These are phyloP conservation scores for Gracilinanus agilis DNA, from an alignment of 2,113 vertebrate genomes.

Conservation along the genomic window DNA sequence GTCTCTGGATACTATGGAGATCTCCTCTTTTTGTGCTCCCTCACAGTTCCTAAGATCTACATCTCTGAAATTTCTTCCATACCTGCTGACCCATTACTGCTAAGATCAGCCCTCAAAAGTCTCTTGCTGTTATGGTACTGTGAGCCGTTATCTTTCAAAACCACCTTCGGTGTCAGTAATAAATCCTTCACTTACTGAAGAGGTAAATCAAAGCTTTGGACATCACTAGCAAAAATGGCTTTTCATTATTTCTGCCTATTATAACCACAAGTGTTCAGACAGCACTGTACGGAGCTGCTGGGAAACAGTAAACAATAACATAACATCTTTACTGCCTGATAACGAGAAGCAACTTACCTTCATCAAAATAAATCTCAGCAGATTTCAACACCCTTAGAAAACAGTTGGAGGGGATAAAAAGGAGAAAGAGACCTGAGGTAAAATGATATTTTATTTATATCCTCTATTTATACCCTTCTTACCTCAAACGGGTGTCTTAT, in stretches of 20 bases:
- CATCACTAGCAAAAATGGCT: conserved; percentile 65
- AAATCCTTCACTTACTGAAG: conserved; percentile 75
- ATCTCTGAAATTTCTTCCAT: conserved; percentile 27
- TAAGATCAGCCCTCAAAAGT: conserved; percentile 45
- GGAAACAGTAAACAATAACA: conserved; percentile 75
- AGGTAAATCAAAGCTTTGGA: conserved; percentile 70
- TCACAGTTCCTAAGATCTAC: background rate
- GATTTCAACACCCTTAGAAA: conserved; percentile 77
- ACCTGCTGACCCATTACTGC: background rate
- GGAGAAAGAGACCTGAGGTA: conserved; percentile 74
- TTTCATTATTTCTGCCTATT: conserved; percentile 73
- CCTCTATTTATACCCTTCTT: conserved; percentile 80
- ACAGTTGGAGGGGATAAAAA: conserved; percentile 74
- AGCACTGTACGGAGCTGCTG: conserved; percentile 71
- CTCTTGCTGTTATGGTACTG: background rate
- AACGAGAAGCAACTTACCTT: conserved; percentile 79
- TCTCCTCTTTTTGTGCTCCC: background rate
- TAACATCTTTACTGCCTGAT: conserved; percentile 79
- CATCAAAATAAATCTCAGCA: conserved; percentile 84
- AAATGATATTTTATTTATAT: conserved; percentile 83
- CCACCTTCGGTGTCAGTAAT: conserved; percentile 77
- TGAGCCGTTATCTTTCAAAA: conserved; percentile 79
- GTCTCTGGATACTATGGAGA: background rate
- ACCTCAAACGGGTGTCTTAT: conserved; percentile 77
- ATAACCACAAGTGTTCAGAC: conserved; percentile 70